These are phyloP conservation scores for Brienomyrus longianalis DNA, from an alignment of 2,113 vertebrate genomes.

Conservation along the genomic window DNA sequence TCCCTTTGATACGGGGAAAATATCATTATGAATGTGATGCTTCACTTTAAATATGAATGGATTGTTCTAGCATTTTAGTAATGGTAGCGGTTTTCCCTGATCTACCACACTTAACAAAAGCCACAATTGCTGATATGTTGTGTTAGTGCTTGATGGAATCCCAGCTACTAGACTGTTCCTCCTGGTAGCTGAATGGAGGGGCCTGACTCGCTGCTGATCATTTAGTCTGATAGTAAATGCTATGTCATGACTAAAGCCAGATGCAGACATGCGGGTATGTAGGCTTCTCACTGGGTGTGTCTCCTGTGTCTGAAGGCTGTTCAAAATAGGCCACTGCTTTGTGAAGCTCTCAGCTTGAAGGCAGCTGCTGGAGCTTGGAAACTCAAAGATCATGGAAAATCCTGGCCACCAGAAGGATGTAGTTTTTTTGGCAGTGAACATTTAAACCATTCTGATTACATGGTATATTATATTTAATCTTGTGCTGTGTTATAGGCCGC, in stretches of 20 bases:
- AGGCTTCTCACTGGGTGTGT: background rate
- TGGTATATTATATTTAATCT: background rate
- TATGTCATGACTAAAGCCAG: background rate
- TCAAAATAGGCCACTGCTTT: background rate
- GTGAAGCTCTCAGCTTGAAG: background rate
- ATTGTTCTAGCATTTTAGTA: background rate
- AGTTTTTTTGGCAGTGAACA: background rate
- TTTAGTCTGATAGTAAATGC: background rate
- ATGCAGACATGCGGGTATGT: background rate
- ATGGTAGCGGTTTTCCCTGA: background rate
- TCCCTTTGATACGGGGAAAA: background rate
- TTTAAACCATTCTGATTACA: background rate
- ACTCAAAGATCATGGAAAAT: slow-evolving; percentile 5
- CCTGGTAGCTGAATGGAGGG: background rate
- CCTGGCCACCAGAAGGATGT: background rate
- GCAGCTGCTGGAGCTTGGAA: background rate
- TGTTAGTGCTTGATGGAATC: background rate
- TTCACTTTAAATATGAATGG: background rate
- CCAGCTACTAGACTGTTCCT: background rate
- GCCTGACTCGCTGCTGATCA: background rate
- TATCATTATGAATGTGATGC: background rate
- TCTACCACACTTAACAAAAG: background rate
- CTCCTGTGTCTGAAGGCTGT: background rate
- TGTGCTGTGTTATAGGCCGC: background rate
- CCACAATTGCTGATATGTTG: background rate